Conservation (phyloP, 2,888 invertebrate genomes). For the Tolmerus cingulatus region DNA sequence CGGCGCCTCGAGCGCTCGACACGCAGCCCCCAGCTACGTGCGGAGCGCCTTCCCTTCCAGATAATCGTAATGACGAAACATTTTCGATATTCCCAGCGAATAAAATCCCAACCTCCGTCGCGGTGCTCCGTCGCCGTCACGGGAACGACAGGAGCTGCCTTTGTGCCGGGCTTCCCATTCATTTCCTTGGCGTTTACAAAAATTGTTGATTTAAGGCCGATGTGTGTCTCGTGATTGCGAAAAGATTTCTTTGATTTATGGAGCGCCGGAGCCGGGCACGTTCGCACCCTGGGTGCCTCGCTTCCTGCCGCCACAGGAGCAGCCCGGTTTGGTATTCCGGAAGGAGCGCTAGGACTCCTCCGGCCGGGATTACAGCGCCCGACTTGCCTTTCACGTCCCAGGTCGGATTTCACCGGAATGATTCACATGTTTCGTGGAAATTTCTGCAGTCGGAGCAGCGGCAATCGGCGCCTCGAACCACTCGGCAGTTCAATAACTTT, state of each 20-base stretch:
- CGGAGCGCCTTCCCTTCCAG: background rate
- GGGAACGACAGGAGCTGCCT: conserved; percentile 10
- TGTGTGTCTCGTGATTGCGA: conserved; percentile 42
- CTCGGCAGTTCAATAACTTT: conserved; percentile 5
- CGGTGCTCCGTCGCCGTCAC: background rate
- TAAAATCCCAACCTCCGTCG: background rate
- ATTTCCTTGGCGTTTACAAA: conserved; percentile 31
- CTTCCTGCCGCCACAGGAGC: background rate
- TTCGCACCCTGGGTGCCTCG: background rate
- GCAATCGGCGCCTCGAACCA: background rate
- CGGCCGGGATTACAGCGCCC: background rate
- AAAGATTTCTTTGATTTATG: conserved; percentile 43
- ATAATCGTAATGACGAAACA: conserved; percentile 12
- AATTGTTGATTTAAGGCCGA: conserved; percentile 44
- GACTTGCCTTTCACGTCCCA: background rate
- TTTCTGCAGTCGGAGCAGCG: background rate
- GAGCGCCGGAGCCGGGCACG: background rate
- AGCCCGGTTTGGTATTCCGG: conserved; percentile 21
- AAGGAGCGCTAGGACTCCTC: background rate
- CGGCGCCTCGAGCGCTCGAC: background rate
- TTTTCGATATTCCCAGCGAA: conserved; percentile 14
- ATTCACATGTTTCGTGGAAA: background rate
- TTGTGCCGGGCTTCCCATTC: conserved; percentile 21
- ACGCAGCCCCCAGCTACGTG: conserved; percentile 23
- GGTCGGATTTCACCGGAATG: background rate